Evolutionary conservation across 2,888 invertebrate species (phyloP).

Genomic region (Pseudococcus viburni): DNA sequence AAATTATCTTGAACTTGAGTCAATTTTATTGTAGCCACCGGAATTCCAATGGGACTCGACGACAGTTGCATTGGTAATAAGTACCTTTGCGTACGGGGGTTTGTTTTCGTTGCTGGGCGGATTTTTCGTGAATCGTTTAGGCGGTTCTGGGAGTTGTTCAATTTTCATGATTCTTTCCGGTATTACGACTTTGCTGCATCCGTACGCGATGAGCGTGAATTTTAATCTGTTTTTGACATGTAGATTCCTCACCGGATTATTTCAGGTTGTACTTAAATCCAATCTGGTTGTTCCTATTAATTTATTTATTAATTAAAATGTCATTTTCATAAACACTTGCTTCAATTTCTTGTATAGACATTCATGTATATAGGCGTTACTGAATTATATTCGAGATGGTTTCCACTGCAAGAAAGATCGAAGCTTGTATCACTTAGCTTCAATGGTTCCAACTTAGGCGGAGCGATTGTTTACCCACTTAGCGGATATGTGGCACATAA

Average conservation of each 20-base stretch:
- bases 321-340: neutral
- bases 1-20: neutral
- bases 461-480: neutral
- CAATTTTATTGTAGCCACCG: neutral
- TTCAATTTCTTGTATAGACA: neutral
- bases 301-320: neutral
- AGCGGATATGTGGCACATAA: neutral
- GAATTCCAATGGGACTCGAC: neutral
- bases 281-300: neutral
- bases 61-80: neutral
- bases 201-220: neutral
- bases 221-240: neutral
- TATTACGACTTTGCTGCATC: neutral
- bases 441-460: neutral
- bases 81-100: neutral
- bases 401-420: neutral
- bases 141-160: neutral
- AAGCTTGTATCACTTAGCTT: neutral
- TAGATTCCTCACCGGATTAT: neutral
- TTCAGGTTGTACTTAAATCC: neutral
- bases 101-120: neutral
- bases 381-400: neutral
- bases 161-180: neutral
- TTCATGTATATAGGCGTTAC: neutral
- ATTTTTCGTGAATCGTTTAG: neutral